Evolutionary conservation across 2,113 vertebrate genomes (phyloP), one percentile per base, ranked within the genome.

Genomic region (Brienomyrus longianalis): DNA sequence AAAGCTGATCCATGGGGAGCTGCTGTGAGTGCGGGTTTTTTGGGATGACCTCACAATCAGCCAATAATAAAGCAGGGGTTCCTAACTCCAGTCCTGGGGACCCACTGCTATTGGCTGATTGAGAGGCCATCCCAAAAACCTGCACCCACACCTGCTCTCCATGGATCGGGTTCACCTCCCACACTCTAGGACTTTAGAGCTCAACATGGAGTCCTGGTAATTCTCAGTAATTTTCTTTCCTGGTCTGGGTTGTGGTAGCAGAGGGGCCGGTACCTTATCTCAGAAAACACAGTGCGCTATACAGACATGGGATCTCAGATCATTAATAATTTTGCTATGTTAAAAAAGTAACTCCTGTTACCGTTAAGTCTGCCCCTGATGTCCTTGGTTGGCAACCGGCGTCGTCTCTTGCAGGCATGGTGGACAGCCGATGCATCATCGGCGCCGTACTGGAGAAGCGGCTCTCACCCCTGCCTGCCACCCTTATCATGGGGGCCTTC

Each of bases 351-450:
- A 35, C 5, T 80, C 5, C 35, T 43, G 31, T 8, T 21, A 56
- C 19, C 0, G 21, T 56, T 21, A 17, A 80, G 74, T 80, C 39
- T 80, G 11, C 74, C 17, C 35, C 19, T 7, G 39, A 80, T 80
- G 74, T 19, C 35, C 31, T 23, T 39, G 85, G 35, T 23, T 27
- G 87, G 5, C 62, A 9, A 51, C 13, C 13, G 5, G 2, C 19
- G 19, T 84, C n/a, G 88, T 45, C 88, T 59, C 89, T 59, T 54
- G 0, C 93, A 98, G 98, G 98, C 66, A 96, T 98, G 93, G 93
- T 99, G 94, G 98, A 99, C 94, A 99, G 97, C 91, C 97, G 97
- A 8, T 99, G 98, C 94, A 98, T 98, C 23, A 97, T 99, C 1
- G 98, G 98, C 90, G 98, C 96, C 0, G 97, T 99, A 50, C 91